Percentiles rank a stretch among this genome's conserved stretches.
Evolutionary conservation across 64 coral and sea anemone species (phyloP).

Genomic region (Astreopora myriophthalma): DNA sequence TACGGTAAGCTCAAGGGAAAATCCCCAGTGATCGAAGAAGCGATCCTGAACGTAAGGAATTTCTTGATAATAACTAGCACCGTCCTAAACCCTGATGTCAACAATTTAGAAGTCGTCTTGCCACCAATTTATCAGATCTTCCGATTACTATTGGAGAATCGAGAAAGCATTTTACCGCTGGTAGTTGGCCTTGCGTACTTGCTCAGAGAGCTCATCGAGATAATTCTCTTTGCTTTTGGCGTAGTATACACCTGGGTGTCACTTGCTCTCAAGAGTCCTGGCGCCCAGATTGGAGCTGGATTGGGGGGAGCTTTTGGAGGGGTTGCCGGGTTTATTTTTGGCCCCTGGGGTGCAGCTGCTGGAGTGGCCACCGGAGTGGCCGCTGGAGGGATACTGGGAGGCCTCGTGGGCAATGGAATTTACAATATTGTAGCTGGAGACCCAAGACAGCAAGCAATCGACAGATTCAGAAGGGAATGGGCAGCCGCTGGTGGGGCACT

Average conservation of each 20-base stretch:
- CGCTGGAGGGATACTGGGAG: neutral
- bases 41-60: slow-evolving; percentile 22
- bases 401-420: slow-evolving; percentile 17
- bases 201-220: neutral
- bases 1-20: neutral
- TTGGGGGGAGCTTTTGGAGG: neutral
- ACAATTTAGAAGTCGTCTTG: neutral
- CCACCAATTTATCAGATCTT: neutral
- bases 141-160: neutral
- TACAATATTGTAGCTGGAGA: neutral
- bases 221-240: slow-evolving; percentile 29
- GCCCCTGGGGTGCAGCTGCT: neutral
- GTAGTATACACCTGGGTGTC: slow-evolving; percentile 21
- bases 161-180: too few species aligned
- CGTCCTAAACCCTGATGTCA: neutral
- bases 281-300: slow-evolving; percentile 9
- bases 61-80: slow-evolving; percentile 36
- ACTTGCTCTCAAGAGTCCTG: neutral
- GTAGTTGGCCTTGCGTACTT: neutral
- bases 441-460: neutral
- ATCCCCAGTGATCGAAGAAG: neutral
- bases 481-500: neutral
- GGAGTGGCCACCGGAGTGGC: neutral
- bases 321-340: neutral
- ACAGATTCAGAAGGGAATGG: neutral